phyloP scores from a whole-genome alignment of 2,113 vertebrate species.

The Tupaia chinensis region DNA sequence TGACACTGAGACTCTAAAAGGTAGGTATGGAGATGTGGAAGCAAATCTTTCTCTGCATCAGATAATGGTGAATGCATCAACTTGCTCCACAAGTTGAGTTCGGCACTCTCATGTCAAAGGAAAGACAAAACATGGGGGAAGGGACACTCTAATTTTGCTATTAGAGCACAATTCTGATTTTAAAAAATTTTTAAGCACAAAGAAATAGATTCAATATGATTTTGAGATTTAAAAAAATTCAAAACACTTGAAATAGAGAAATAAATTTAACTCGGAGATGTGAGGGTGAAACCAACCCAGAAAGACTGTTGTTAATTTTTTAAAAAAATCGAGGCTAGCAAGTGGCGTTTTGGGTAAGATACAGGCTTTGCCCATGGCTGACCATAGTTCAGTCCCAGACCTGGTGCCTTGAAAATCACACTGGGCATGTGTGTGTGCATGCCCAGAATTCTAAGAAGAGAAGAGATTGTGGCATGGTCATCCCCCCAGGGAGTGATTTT shows the following conservation, averaged over 20 bases:
- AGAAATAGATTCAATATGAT: neutral
- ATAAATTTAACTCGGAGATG: conserved; percentile 29
- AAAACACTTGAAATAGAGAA: conserved; percentile 7
- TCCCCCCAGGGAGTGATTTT: too few relatives aligned
- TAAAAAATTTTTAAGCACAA: neutral
- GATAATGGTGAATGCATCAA: neutral
- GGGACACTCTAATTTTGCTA: neutral
- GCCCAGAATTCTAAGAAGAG: too few relatives aligned
- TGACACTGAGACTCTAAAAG: conserved; percentile 95
- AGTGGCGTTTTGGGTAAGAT: too few relatives aligned
- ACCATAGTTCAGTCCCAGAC: too few relatives aligned
- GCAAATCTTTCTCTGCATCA: neutral
- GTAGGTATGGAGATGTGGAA: conserved; percentile 80
- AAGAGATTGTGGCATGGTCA: too few relatives aligned
- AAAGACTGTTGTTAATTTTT: conserved; percentile 1
- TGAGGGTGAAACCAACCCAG: neutral
- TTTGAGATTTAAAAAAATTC: conserved; percentile 24
- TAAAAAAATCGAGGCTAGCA: neutral
- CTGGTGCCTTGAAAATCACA: too few relatives aligned
- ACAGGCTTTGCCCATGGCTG: too few relatives aligned
- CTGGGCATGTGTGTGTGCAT: too few relatives aligned
- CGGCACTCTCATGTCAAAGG: neutral
- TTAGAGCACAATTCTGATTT: conserved; percentile 20
- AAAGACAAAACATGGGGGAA: neutral
- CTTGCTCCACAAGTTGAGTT: neutral